phyloP scores from a whole-genome alignment of 2,888 invertebrate genomes.

The Adineta ricciae region DNA sequence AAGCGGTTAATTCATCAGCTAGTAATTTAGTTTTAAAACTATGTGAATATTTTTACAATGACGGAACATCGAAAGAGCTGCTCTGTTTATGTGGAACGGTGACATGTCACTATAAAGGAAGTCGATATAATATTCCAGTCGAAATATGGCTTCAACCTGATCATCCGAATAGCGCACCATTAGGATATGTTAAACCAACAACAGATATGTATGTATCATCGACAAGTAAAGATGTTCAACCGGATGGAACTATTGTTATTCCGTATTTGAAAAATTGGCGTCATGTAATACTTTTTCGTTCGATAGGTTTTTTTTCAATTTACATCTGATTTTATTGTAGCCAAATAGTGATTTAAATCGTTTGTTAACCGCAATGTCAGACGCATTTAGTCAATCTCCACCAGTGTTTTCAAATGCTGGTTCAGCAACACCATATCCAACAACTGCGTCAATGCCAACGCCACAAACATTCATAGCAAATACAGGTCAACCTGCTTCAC shows the following conservation, averaged over 20 bases:
- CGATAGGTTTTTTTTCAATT: too few relatives aligned
- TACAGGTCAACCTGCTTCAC: neutral
- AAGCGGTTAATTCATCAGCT: neutral
- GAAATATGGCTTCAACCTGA: conserved; percentile 92
- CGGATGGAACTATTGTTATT: conserved; percentile 61
- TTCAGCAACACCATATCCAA: conserved; percentile 30
- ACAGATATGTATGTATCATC: conserved; percentile 67
- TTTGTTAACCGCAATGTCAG: conserved; percentile 77
- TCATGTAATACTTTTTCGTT: conserved; percentile 40
- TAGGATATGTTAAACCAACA: conserved; percentile 78
- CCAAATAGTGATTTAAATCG: conserved; percentile 73
- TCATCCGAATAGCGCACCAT: conserved; percentile 88
- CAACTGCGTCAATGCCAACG: conserved; percentile 29
- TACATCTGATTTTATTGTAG: conserved; percentile 53
- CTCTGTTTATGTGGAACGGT: neutral
- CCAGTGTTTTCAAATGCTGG: conserved; percentile 61
- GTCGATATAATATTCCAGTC: conserved; percentile 85
- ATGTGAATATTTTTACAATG: neutral
- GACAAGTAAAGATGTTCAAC: neutral
- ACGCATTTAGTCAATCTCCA: conserved; percentile 84
- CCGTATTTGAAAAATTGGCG: conserved; percentile 91
- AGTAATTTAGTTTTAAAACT: neutral
- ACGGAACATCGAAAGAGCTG: neutral
- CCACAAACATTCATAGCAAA: neutral
- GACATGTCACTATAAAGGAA: conserved; percentile 36